phyloP scores from a whole-genome alignment of 2,888 invertebrate genomes.

The Synergus japonicus region DNA sequence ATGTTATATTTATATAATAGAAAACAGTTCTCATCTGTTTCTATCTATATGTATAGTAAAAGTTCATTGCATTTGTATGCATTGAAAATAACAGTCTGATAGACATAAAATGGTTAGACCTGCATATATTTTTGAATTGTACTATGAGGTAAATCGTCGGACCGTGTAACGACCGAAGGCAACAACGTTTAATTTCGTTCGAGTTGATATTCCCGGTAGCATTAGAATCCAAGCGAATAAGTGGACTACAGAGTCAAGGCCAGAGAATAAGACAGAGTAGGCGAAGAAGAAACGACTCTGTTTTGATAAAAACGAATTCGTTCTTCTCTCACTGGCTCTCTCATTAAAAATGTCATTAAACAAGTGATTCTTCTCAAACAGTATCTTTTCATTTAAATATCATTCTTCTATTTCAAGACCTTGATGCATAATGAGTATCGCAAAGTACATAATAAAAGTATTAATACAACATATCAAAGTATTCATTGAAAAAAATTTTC shows the following conservation, averaged over 20 bases:
- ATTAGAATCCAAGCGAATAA: constrained; percentile 26
- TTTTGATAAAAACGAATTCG: constrained; percentile 33
- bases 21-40: background rate
- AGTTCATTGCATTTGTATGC: background rate
- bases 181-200: constrained; percentile 21
- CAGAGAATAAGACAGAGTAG: constrained; percentile 32
- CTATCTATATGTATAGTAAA: background rate
- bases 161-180: constrained; percentile 15
- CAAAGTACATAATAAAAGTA: background rate
- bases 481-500: background rate
- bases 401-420: background rate
- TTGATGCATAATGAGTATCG: background rate
- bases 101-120: background rate
- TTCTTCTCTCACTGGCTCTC: background rate
- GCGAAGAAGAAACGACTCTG: constrained; percentile 31
- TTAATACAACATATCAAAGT: background rate
- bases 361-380: background rate
- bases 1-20: background rate
- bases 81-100: background rate
- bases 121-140: constrained; percentile 18
- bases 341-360: background rate
- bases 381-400: background rate
- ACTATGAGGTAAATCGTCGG: constrained; percentile 15
- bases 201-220: constrained; percentile 33
- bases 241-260: constrained; percentile 41